Percentiles rank a stretch among this genome's conserved stretches.
These are phyloP conservation scores for Drosophila recens DNA, from an alignment of 2,888 invertebrate genomes.

Conservation along the genomic window DNA sequence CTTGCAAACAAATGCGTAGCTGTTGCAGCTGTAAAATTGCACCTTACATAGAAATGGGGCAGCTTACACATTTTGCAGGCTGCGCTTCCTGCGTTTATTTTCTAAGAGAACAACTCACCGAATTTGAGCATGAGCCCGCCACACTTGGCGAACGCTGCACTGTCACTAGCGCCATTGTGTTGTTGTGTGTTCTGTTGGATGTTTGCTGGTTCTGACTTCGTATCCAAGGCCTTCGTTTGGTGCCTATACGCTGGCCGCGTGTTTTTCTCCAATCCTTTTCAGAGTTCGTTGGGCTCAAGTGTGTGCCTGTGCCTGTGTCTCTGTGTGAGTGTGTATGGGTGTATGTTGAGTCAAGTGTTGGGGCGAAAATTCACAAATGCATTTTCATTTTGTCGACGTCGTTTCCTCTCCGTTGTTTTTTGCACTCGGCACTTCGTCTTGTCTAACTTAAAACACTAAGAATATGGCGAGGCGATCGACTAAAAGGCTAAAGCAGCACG, in stretches of 20 bases:
- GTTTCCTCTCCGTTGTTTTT: conserved; percentile 64
- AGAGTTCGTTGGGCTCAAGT: conserved; percentile 50
- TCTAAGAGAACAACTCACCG: conserved; percentile 78
- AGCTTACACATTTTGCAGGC: conserved; percentile 40
- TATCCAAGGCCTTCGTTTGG: conserved; percentile 55
- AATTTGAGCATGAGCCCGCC: conserved; percentile 87
- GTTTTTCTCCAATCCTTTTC: conserved; percentile 50
- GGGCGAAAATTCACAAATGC: conserved; percentile 73
- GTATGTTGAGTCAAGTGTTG: conserved; percentile 57
- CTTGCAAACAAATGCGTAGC: conserved; percentile 47
- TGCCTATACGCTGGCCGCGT: conserved; percentile 48
- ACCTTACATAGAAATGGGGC: conserved; percentile 57
- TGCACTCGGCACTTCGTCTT: conserved; percentile 68
- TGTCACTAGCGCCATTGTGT: conserved; percentile 89
- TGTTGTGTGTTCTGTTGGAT: conserved; percentile 45
- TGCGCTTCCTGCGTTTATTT: conserved; percentile 23
- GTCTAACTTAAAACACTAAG: conserved; percentile 53
- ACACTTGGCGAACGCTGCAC: conserved; percentile 90
- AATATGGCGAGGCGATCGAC: conserved; percentile 45
- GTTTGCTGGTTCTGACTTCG: conserved; percentile 37
- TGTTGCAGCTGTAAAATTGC: conserved; percentile 60
- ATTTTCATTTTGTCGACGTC: conserved; percentile 71
- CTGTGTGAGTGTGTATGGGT: conserved; percentile 29
- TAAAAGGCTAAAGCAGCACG: conserved; percentile 34
- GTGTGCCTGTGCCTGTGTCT: conserved; percentile 28